phyloP scores from a whole-genome alignment of 1,140 invertebrate species.

The Zaprionus kolodkinae region DNA sequence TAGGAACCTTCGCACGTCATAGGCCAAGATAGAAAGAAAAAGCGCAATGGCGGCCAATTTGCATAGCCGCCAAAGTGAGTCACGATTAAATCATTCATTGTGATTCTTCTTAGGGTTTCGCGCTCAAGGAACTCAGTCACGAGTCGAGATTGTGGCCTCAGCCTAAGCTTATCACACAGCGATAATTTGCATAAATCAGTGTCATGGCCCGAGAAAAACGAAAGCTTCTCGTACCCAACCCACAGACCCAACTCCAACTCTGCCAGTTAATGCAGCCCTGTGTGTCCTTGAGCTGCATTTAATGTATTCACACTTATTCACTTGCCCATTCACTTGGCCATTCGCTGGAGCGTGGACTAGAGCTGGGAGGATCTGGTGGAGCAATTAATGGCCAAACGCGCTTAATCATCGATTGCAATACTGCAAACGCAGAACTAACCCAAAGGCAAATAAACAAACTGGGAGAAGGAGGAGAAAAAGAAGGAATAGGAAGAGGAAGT shows the following conservation, averaged over 20 bases:
- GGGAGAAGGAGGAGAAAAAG: neutral
- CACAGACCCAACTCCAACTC: neutral
- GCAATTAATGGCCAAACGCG: conserved; percentile 58
- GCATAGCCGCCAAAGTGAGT: neutral
- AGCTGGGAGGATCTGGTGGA: conserved; percentile 12
- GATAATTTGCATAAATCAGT: conserved; percentile 70
- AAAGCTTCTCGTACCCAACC: neutral
- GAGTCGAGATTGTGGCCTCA: neutral
- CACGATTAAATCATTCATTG: conserved; percentile 9
- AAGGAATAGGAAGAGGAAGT: neutral
- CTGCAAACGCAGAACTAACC: conserved; percentile 42
- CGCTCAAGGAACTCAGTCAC: neutral
- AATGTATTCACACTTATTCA: conserved; percentile 53
- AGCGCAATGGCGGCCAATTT: conserved; percentile 2
- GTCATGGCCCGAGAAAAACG: conserved; percentile 25
- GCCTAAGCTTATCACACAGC: conserved; percentile 16
- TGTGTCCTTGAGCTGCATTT: conserved; percentile 53
- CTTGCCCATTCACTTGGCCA: conserved; percentile 4
- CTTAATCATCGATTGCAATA: conserved; percentile 69
- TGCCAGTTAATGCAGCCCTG: conserved; percentile 23
- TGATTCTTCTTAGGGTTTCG: conserved; percentile 42
- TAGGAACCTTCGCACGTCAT: neutral
- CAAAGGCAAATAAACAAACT: conserved; percentile 32
- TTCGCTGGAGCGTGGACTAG: too few species aligned
- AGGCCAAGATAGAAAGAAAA: neutral